These are phyloP conservation scores for Zaprionus inermis DNA, from an alignment of 1,140 invertebrate genomes.

Conservation along the genomic window DNA sequence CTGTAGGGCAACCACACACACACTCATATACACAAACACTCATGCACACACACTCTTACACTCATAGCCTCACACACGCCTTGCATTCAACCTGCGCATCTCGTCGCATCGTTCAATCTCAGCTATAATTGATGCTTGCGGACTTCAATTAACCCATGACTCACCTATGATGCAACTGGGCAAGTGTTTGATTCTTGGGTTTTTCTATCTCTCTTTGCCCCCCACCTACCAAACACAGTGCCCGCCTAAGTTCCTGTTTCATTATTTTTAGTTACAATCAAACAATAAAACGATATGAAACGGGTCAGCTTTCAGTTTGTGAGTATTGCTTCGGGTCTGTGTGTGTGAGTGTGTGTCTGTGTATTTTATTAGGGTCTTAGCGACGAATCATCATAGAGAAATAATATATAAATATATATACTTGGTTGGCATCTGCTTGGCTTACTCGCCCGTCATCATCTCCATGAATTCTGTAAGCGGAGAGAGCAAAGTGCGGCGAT, in stretches of 20 bases:
- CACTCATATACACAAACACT: background rate
- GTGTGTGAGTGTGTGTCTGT: background rate
- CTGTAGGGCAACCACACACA: background rate
- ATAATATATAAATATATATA: slow-evolving; percentile 26
- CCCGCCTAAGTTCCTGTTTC: slow-evolving; percentile 45
- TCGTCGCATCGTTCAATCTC: slow-evolving; percentile 6
- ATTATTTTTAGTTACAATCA: background rate
- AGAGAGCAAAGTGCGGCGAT: slow-evolving; percentile 39
- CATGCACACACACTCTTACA: background rate
- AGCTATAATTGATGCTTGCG: slow-evolving; percentile 48
- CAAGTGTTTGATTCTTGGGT: slow-evolving; percentile 18
- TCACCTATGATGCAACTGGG: slow-evolving; percentile 43
- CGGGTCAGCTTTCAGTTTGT: slow-evolving; percentile 2
- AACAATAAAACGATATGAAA: slow-evolving; percentile 4
- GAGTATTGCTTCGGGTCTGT: background rate
- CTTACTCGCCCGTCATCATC: slow-evolving; percentile 97
- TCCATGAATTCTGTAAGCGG: slow-evolving; percentile 95
- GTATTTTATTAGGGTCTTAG: slow-evolving; percentile 28
- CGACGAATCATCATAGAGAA: slow-evolving; percentile 12
- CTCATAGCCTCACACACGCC: background rate
- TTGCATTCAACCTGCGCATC: background rate
- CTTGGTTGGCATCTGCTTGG: background rate
- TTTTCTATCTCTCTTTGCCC: slow-evolving; percentile 32
- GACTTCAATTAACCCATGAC: slow-evolving; percentile 51
- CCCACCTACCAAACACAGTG: too few species aligned